Evolutionary conservation across 1,140 invertebrate genomes (phyloP).

Genomic region (Drosophila bocqueti): DNA sequence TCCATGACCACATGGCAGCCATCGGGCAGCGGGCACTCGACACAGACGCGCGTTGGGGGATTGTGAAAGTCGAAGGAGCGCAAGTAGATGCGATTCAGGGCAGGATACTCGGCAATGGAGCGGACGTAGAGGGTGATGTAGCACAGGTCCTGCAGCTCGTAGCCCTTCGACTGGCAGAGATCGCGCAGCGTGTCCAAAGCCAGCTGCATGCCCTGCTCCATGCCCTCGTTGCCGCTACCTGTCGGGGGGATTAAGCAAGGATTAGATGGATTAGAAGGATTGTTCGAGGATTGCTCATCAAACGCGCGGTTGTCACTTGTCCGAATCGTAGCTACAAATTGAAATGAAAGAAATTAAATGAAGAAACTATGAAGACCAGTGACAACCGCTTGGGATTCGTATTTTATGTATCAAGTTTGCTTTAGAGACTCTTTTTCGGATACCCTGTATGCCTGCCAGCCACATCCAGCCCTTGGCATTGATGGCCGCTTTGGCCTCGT

Average conservation of each 20-base stretch:
- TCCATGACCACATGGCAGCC: constrained; percentile 92
- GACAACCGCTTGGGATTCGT: constrained; percentile 11
- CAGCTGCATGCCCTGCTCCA: constrained; percentile 72
- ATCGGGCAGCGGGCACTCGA: constrained; percentile 91
- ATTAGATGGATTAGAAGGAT: neutral
- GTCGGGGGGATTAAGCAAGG: neutral
- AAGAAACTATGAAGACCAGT: neutral
- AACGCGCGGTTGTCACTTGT: constrained; percentile 1
- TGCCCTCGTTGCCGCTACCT: constrained; percentile 62
- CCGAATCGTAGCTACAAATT: neutral
- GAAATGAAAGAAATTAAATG: neutral
- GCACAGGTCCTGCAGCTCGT: constrained; percentile 90
- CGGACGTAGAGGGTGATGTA: constrained; percentile 93
- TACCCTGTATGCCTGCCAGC: constrained; percentile 90
- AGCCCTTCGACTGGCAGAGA: constrained; percentile 85
- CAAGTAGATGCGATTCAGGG: constrained; percentile 92
- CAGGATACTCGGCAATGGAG: constrained; percentile 92
- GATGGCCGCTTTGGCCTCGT: constrained; percentile 86
- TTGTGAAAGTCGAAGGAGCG: constrained; percentile 91
- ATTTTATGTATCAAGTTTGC: neutral
- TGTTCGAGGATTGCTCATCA: neutral
- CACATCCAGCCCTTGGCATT: constrained; percentile 92
- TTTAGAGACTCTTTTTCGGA: constrained; percentile 23
- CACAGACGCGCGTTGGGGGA: constrained; percentile 95
- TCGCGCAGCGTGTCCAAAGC: constrained; percentile 65